Evolutionary conservation across 2,888 invertebrate species (phyloP).

Genomic region (Druceiella hillmani): DNA sequence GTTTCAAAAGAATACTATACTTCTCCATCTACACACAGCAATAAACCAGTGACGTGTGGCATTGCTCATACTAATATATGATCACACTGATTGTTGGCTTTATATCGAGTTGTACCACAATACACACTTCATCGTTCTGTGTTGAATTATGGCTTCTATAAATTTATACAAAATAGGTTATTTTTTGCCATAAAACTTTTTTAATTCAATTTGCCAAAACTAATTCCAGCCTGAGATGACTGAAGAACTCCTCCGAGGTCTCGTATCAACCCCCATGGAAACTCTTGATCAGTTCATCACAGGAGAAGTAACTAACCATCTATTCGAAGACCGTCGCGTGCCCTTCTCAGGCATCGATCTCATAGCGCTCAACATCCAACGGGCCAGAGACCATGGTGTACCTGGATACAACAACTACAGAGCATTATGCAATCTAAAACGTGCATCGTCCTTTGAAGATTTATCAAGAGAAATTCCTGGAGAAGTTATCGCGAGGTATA

Average conservation of each 20-base stretch:
- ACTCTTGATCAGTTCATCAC: conserved; percentile 90
- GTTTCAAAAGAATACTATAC: too few relatives aligned
- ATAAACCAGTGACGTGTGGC: too few relatives aligned
- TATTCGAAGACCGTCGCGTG: conserved; percentile 84
- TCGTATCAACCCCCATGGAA: conserved; percentile 88
- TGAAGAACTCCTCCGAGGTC: conserved; percentile 80
- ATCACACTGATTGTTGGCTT: too few relatives aligned
- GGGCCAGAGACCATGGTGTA: conserved; percentile 83
- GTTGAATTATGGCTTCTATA: too few relatives aligned
- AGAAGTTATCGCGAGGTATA: conserved; percentile 65
- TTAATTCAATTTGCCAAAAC: not conserved
- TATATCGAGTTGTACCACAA: too few relatives aligned
- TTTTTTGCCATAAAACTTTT: not conserved
- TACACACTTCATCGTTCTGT: too few relatives aligned
- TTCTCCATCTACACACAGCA: too few relatives aligned
- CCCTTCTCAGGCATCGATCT: conserved; percentile 92
- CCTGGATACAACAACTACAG: conserved; percentile 88
- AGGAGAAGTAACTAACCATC: conserved; percentile 90
- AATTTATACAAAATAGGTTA: too few relatives aligned
- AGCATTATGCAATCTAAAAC: conserved; percentile 82
- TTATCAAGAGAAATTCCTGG: conserved; percentile 80
- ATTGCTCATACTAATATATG: too few relatives aligned
- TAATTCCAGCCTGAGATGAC: conserved; percentile 68
- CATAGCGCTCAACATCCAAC: conserved; percentile 84
- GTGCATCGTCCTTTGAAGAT: conserved; percentile 82